A percentile compares a stretch with the other conserved stretches of the same genome.
Conservation (phyloP, 2,888 invertebrate genomes). For the Dryomyza anilis region DNA sequence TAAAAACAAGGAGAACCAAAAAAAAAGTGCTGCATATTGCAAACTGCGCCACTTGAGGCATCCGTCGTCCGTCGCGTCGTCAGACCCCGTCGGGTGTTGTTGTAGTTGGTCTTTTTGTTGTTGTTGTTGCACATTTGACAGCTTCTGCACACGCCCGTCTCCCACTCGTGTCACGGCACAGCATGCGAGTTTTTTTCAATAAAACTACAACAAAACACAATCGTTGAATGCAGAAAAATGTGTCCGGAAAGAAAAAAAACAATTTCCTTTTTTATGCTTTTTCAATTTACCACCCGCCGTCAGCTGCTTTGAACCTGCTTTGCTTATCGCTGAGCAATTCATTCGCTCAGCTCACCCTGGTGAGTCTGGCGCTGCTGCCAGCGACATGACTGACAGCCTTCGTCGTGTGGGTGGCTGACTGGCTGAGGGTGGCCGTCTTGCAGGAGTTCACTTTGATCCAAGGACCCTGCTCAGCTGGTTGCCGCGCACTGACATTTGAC, state of each 20-base stretch:
- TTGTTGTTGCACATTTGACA: constrained; percentile 47
- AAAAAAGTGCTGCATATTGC: neutral
- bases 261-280: constrained; percentile 38
- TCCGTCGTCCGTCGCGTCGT: too few relatives aligned
- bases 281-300: constrained; percentile 42
- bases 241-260: constrained; percentile 31
- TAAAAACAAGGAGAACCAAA: constrained; percentile 1
- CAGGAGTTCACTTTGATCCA: neutral
- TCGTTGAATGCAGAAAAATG: too few relatives aligned
- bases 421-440: neutral
- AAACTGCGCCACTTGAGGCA: neutral
- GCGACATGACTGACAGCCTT: neutral
- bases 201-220: constrained; percentile 34
- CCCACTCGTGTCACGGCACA: constrained; percentile 19
- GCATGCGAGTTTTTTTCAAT: constrained; percentile 42
- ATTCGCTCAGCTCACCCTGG: constrained; percentile 9
- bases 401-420: neutral
- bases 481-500: constrained; percentile 17
- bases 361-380: constrained; percentile 25
- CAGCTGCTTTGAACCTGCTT: constrained; percentile 29
- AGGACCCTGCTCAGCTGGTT: constrained; percentile 8
- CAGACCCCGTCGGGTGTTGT: neutral
- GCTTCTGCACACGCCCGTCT: constrained; percentile 36
- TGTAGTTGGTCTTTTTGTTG: constrained; percentile 13
- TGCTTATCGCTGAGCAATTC: constrained; percentile 1